A percentile compares a stretch with the other conserved stretches of the same genome.
Evolutionary conservation across 64 coral and sea anemone species (phyloP).

Genomic region (Montipora cactus): DNA sequence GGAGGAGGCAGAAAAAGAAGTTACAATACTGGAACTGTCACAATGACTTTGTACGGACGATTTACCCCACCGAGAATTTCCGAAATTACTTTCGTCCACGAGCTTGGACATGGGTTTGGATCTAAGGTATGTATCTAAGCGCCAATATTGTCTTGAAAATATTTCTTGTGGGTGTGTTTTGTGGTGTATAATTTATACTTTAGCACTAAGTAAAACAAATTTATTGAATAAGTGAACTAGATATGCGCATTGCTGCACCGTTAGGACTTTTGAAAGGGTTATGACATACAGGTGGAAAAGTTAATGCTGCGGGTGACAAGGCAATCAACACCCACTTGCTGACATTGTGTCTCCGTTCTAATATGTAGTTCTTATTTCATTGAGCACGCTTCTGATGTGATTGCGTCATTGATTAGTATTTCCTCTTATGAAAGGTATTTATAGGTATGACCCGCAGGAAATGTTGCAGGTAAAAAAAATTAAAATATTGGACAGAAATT

Average conservation of each 20-base stretch:
- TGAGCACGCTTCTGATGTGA: neutral
- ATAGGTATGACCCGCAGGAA: neutral
- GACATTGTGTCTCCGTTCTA: neutral
- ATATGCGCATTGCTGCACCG: neutral
- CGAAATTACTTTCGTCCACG: constrained; percentile 97
- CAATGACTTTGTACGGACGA: constrained; percentile 86
- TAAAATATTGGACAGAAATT: too few relatives aligned
- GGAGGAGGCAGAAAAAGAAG: constrained; percentile 69
- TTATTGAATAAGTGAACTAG: neutral
- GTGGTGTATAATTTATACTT: neutral
- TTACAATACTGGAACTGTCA: constrained; percentile 95
- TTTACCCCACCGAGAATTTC: constrained; percentile 95
- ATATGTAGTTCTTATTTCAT: neutral
- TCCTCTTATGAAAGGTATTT: neutral
- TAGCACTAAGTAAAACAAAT: neutral
- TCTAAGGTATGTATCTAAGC: constrained; percentile 64
- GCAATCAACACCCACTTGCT: too few relatives aligned
- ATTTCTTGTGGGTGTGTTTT: neutral
- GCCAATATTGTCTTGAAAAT: neutral
- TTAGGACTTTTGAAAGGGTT: neutral
- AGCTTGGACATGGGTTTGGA: constrained; percentile 98
- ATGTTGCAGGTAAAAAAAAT: too few relatives aligned
- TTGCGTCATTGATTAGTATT: neutral
- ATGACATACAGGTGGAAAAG: neutral
- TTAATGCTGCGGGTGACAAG: too few relatives aligned